Base-by-base conservation (phyloP, 2,888 invertebrate genomes). In the Microplitis deprimator region DNA sequence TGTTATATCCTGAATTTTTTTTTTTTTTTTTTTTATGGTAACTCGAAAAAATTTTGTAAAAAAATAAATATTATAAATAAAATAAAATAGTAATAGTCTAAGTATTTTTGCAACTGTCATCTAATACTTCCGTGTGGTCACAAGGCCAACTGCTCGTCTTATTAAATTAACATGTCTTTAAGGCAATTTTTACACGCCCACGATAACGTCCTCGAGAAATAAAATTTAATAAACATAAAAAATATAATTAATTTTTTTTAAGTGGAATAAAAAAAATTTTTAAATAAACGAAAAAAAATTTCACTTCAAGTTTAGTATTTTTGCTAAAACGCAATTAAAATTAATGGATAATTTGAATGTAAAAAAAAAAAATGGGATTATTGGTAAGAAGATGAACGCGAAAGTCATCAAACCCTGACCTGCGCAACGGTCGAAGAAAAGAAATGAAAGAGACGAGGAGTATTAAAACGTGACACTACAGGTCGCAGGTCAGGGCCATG, bases 401-500 rank as follows among this genome's bases (percentile, higher is more conserved):
- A 40, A 40, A 68, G 40, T 16, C 16, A 68, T 68, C 68, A 70
- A 69, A 77, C 82, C 83, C 84, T 87, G 86, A 87, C 86, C 87
- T 84, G 85, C 85, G 85, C 86, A 84, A 83, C 82, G 82, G 82
- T 81, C 83, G 84, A 81, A 82, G 82, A 40, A 68, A 68, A 38
- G 40, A 68, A 68, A 16, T 38, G 68, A 68, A 68, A 68, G 68
- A 39, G 41, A 68, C 38, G 40, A 68, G 16, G 7, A 68, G 8
- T 68, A 68, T 68, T 40, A 77, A 81, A 77, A 73, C 78, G 82
- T 80, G 81, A 82, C 50, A 50, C 50, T 50, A 77, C 78, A 78
- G 79, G 79, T 77, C 80, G 80, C 80, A 50, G 50, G 50, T 50
- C 50, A 50, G 77, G 75, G 77, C 80, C 72, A 75, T 17, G 38